These are phyloP conservation scores for Papilio gigon DNA, from an alignment of 2,888 invertebrate genomes.

Conservation along the genomic window DNA sequence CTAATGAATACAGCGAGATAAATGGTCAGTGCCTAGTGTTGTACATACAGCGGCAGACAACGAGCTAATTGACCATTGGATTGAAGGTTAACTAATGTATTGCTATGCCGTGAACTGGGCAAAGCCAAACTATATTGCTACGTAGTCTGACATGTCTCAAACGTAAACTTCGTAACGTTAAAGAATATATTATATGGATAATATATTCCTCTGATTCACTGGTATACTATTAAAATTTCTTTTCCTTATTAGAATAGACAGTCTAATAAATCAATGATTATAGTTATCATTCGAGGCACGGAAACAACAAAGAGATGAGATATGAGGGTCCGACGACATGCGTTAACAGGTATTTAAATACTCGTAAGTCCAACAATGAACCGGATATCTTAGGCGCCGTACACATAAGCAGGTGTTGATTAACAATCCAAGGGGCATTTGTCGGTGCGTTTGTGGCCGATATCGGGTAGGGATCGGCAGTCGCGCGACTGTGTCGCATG, in stretches of 20 bases:
- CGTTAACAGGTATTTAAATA: slow-evolving; percentile 24
- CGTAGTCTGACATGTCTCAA: background rate
- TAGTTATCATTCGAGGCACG: slow-evolving; percentile 12
- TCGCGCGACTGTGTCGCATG: slow-evolving; percentile 65
- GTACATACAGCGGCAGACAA: background rate
- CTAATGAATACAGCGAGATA: slow-evolving; percentile 37
- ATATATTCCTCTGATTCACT: background rate
- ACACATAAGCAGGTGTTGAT: slow-evolving; percentile 28
- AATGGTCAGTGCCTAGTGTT: slow-evolving; percentile 15
- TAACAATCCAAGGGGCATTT: slow-evolving; percentile 27
- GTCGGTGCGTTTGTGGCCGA: slow-evolving; percentile 46
- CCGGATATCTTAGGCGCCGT: slow-evolving; percentile 35
- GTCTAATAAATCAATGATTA: background rate
- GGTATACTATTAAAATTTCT: background rate
- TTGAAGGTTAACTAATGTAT: slow-evolving; percentile 20
- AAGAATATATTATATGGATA: background rate
- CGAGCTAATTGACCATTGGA: slow-evolving; percentile 26
- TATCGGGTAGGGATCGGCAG: slow-evolving; percentile 62
- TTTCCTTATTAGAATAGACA: background rate
- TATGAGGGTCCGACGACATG: slow-evolving; percentile 19
- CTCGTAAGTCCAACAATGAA: slow-evolving; percentile 20
- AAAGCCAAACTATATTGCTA: background rate
- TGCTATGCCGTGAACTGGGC: background rate
- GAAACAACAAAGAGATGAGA: slow-evolving; percentile 17
- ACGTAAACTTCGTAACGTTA: background rate